A percentile compares a stretch with the other conserved stretches of the same genome.
These are phyloP conservation scores for Drosophila punjabiensis DNA, from an alignment of 1,140 invertebrate genomes.

Conservation along the genomic window DNA sequence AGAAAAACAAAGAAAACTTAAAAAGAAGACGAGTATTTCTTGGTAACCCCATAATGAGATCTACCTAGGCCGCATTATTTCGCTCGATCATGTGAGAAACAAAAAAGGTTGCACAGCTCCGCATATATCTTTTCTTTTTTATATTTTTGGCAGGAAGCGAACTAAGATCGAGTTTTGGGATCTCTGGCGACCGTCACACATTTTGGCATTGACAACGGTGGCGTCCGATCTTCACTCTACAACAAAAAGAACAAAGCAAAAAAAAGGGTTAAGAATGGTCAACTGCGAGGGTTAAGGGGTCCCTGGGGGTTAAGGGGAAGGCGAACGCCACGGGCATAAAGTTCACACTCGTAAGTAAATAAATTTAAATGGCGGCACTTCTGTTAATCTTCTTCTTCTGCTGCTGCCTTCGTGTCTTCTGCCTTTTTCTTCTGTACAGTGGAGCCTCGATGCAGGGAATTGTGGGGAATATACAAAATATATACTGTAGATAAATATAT, in stretches of 20 bases:
- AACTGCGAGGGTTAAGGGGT: not conserved
- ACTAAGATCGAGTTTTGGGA: constrained; percentile 55
- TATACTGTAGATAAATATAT: not conserved
- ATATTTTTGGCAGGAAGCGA: constrained; percentile 50
- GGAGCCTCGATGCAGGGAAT: not conserved
- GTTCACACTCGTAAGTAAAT: constrained; percentile 83
- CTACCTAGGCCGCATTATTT: constrained; percentile 39
- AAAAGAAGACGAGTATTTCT: constrained; percentile 24
- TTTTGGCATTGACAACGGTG: constrained; percentile 75
- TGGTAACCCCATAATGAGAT: constrained; percentile 39
- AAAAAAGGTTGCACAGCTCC: constrained; percentile 37
- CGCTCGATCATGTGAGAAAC: constrained; percentile 34
- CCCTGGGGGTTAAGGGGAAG: constrained; percentile 17
- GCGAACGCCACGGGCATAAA: constrained; percentile 77
- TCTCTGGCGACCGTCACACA: constrained; percentile 60
- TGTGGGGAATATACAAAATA: not conserved
- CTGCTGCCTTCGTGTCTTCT: constrained; percentile 48
- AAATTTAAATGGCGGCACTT: constrained; percentile 83
- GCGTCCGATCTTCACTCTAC: constrained; percentile 41
- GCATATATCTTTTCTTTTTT: constrained; percentile 10
- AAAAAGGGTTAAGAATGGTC: constrained; percentile 6
- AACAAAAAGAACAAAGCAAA: not conserved
- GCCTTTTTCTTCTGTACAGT: constrained; percentile 15
- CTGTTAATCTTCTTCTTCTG: constrained; percentile 70
- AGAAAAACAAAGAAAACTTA: not conserved